Base-by-base conservation (phyloP, 2,113 vertebrate species). In the Calonectris borealis region DNA sequence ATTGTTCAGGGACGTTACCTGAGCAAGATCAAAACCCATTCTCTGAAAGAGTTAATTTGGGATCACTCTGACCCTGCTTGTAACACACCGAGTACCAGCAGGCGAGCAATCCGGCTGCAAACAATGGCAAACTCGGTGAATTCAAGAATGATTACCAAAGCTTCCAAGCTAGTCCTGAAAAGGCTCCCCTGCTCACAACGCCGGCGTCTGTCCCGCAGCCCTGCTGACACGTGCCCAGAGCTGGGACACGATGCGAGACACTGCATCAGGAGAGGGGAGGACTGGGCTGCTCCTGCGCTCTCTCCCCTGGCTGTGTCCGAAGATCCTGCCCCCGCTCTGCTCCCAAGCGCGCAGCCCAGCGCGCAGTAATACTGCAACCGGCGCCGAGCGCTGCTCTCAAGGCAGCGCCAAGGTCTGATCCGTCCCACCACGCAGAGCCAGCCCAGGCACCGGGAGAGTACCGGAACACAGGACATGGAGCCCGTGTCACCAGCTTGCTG, bases 291-390 rank as follows among this genome's bases (percentile, higher is more conserved):
- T 46, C 40, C 62, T 34, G 31, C 18, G 13, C 9, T 11, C 9
- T 13, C 19, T 12, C 6, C 22, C 16, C 6, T 6, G 42, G 21
- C 46, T 68, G 29, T 40, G 32, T 13, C 38, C 27, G 44, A 65
- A 32, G 49, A 60, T 49, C 48, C 46, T 7, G 17, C 8, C 8
- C 19, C 6, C 2, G 1, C 16, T 38, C 64, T n/a, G 51, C 55
- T 46, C 36, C 25, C 29, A n/a, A 61, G 36, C 19, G 1, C 57
- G 4, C 22, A 46, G n/a, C 10, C 51, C 42, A 22, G 49, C 4
- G 2, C 13, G 48, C 3, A 1, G 18, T 6, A 16, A 40, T 3
- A 11, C 18, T 14, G 40, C 15, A 57, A 31, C 29, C 3, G 5
- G 25, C 58, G 25, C 14, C 11, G 48, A 82, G 27, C 1, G 2